Evolutionary conservation across 2,113 vertebrate genomes (phyloP).

Genomic region (Brachirus orientalis): DNA sequence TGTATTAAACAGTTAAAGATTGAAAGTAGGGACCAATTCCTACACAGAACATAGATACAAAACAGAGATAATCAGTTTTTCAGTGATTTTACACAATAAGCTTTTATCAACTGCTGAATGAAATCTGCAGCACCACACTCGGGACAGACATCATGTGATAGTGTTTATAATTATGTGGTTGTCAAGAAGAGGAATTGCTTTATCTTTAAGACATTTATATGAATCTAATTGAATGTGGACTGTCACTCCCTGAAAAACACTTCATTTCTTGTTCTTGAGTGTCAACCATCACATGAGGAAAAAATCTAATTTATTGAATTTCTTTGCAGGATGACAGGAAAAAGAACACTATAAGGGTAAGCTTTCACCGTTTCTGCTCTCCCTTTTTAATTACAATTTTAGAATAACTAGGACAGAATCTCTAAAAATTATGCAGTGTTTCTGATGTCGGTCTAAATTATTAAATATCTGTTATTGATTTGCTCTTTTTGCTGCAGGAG

Average conservation of each 20-base stretch:
- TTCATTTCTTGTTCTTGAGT: not conserved
- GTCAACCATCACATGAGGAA: not conserved
- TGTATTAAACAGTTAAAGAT: too few relatives aligned
- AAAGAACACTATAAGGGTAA: constrained; percentile 85
- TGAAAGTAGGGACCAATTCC: too few relatives aligned
- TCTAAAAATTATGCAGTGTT: too few relatives aligned
- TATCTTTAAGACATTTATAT: not conserved
- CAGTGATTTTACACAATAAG: too few relatives aligned
- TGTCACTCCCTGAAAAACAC: not conserved
- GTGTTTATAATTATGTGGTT: not conserved
- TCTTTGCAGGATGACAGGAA: constrained; percentile 86
- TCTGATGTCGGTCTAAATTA: too few relatives aligned
- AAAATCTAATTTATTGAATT: constrained; percentile 2
- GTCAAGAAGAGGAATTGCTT: too few relatives aligned
- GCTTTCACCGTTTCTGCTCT: not conserved
- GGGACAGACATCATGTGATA: not conserved
- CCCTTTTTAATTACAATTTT: too few relatives aligned
- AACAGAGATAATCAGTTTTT: not conserved
- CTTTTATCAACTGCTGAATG: not conserved
- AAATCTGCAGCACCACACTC: not conserved
- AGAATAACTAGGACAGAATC: too few relatives aligned
- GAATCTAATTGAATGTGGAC: not conserved
- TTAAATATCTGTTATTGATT: not conserved
- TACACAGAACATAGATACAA: too few relatives aligned
- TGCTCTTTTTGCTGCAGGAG: constrained; percentile 57